A percentile compares a stretch with the other conserved stretches of the same genome.
These are phyloP conservation scores for Panagrolaimus sp. DNA, from an alignment of 1,140 invertebrate species.

Conservation along the genomic window DNA sequence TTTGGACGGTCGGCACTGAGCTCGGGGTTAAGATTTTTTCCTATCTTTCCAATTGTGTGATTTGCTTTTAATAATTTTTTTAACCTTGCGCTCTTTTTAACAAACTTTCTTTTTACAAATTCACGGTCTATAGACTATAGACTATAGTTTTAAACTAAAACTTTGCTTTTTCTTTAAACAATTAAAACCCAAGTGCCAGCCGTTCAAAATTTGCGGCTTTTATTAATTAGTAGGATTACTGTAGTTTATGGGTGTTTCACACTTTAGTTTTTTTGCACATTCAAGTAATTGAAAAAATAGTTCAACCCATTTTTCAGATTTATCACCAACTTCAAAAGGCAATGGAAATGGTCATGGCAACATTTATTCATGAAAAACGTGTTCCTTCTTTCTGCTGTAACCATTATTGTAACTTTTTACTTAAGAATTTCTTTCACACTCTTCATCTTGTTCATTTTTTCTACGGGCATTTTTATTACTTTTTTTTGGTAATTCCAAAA, in stretches of 20 bases:
- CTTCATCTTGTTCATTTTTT: background rate
- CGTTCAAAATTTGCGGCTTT: too few species aligned
- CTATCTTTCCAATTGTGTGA: background rate
- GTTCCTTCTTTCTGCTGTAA: background rate
- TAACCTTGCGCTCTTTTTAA: background rate
- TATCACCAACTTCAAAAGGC: too few species aligned
- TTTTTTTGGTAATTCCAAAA: too few species aligned
- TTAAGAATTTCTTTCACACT: background rate
- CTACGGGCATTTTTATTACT: constrained; percentile 16
- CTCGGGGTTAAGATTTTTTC: background rate
- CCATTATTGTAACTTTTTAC: background rate
- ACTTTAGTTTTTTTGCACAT: too few species aligned
- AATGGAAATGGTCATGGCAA: too few species aligned
- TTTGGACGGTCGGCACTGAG: constrained; percentile 5
- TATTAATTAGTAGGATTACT: too few species aligned
- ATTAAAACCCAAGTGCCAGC: too few species aligned
- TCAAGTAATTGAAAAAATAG: too few species aligned
- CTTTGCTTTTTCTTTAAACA: too few species aligned
- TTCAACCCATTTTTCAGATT: too few species aligned
- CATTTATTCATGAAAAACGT: background rate
- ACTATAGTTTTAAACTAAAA: too few species aligned
- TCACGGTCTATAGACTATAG: background rate
- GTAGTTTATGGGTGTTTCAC: too few species aligned
- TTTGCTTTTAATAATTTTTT: constrained; percentile 3
- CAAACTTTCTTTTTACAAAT: background rate